Conservation (phyloP, 2,113 vertebrate genomes). For the Parotia lawesii region DNA sequence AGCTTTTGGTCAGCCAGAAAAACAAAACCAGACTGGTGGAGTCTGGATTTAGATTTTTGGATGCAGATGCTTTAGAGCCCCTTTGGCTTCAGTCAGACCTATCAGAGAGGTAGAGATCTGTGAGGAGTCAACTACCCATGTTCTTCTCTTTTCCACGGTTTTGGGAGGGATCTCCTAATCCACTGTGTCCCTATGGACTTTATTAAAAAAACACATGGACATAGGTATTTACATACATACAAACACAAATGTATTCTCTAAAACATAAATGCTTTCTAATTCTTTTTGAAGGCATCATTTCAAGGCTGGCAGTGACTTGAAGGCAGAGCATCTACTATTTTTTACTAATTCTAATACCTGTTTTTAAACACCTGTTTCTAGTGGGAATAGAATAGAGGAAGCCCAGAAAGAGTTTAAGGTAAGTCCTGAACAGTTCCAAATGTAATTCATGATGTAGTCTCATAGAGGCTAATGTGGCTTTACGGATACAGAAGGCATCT, state of each 20-base stretch:
- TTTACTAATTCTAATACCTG: background rate
- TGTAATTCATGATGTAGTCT: background rate
- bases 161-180: background rate
- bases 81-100: background rate
- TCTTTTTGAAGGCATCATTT: background rate
- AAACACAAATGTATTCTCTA: background rate
- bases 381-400: background rate
- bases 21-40: background rate
- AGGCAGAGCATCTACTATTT: background rate
- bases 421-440: background rate
- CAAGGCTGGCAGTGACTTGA: background rate
- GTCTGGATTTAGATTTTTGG: background rate
- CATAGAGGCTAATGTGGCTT: background rate
- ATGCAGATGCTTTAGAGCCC: background rate
- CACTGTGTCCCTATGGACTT: background rate
- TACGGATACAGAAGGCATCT: background rate
- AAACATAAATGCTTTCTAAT: background rate
- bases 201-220: background rate
- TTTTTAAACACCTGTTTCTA: background rate
- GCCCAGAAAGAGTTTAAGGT: background rate
- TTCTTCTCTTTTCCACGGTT: background rate
- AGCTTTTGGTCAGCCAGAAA: background rate
- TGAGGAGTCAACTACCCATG: fast-evolving
- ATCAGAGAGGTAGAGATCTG: background rate
- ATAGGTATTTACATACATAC: background rate